These are phyloP conservation scores for Phenganax subtilis DNA, from an alignment of 92 coral and sea anemone genomes.

Conservation along the genomic window DNA sequence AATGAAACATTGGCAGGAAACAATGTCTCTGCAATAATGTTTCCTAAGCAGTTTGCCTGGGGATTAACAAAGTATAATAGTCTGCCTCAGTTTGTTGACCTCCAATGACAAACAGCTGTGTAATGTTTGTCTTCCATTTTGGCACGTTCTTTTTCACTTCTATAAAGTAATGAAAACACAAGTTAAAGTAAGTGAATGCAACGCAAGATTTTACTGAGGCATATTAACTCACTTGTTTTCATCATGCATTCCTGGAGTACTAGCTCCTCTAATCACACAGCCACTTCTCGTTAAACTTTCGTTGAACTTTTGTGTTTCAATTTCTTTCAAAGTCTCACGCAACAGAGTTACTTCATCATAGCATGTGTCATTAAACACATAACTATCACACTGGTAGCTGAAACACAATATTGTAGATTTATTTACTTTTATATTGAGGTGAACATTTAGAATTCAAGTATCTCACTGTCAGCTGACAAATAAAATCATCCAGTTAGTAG, in stretches of 20 bases:
- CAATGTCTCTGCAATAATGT: too few species aligned
- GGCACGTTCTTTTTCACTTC: conserved; percentile 34
- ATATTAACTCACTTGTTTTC: conserved; percentile 22
- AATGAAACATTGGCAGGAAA: too few species aligned
- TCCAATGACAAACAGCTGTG: conserved; percentile 41
- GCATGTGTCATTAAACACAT: conserved; percentile 36
- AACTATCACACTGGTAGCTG: conserved; percentile 36
- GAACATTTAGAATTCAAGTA: too few species aligned
- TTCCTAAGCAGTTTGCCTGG: too few species aligned
- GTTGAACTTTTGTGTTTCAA: conserved; percentile 34
- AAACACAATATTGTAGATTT: not conserved
- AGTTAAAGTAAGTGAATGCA: not conserved
- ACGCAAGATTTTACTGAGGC: not conserved
- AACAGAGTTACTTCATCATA: conserved; percentile 30
- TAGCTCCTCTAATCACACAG: conserved; percentile 22
- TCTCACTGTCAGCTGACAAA: too few species aligned
- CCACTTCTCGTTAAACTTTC: conserved; percentile 45
- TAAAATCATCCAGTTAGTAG: too few species aligned
- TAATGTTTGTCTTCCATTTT: conserved; percentile 34
- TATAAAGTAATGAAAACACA: not conserved
- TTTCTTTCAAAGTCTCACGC: conserved; percentile 33
- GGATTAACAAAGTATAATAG: not conserved
- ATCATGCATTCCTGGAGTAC: conserved; percentile 16
- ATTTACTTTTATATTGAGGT: not conserved
- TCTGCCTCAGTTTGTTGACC: not conserved